phyloP scores from a whole-genome alignment of 2,888 invertebrate genomes.

The Tenthredo amoena region DNA sequence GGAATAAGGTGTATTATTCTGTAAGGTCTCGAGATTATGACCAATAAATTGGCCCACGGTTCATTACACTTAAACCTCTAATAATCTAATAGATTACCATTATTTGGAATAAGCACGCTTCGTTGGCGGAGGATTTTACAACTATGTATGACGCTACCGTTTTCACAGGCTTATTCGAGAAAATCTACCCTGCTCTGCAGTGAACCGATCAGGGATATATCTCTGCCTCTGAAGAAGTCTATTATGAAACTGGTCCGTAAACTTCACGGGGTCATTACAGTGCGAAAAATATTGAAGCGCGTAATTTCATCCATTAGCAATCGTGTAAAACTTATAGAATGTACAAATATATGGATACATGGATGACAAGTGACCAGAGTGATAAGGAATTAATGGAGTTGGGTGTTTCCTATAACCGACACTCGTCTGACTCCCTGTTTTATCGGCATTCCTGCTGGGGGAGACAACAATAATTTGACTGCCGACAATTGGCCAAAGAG shows the following conservation, averaged over 20 bases:
- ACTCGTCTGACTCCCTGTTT: conserved; percentile 10
- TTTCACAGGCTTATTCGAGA: conserved; percentile 25
- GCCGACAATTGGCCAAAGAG: conserved; percentile 40
- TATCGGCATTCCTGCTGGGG: not conserved
- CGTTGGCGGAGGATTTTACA: conserved; percentile 65
- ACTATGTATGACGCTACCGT: conserved; percentile 6
- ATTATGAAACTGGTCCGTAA: not conserved
- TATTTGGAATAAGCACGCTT: conserved; percentile 76
- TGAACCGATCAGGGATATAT: conserved; percentile 26
- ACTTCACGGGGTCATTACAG: not conserved
- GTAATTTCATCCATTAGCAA: not conserved
- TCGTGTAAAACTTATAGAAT: not conserved
- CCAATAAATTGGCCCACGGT: conserved; percentile 76
- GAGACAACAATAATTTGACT: conserved; percentile 3
- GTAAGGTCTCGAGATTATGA: conserved; percentile 70
- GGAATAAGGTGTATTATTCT: conserved; percentile 24
- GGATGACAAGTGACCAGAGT: not conserved
- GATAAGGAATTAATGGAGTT: not conserved
- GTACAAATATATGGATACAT: not conserved
- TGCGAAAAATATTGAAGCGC: not conserved
- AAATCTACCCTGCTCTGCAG: not conserved
- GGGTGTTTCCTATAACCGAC: not conserved
- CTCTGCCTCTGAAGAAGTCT: not conserved
- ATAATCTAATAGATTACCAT: conserved; percentile 78
- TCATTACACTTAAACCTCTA: conserved; percentile 77